phyloP scores from a whole-genome alignment of 2,797 vertebrate genomes.

The Micromesistius poutassou region DNA sequence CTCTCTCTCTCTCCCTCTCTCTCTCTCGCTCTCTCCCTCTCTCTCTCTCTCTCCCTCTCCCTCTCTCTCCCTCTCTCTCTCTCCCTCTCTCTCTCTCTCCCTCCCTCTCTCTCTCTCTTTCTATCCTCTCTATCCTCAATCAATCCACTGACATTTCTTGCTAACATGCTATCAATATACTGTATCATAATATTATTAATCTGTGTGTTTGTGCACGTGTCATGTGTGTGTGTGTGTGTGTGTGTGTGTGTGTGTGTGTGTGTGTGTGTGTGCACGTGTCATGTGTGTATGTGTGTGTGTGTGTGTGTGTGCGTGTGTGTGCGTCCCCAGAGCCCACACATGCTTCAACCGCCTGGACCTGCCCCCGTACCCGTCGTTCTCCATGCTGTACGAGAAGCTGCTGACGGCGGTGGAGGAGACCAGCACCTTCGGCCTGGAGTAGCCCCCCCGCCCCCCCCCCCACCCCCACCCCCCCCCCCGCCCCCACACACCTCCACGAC shows the following conservation, averaged over 20 bases:
- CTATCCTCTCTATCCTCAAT: not conserved
- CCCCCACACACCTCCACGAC: not conserved
- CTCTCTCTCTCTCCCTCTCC: no score
- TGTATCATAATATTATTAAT: not conserved
- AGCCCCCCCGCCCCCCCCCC: slow-evolving; percentile 35
- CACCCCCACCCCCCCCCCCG: no score
- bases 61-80: no score
- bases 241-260: no score
- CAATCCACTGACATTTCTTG: not conserved
- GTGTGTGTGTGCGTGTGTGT: slow-evolving; percentile 15
- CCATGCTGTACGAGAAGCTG: slow-evolving; percentile 96
- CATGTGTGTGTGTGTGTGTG: no score
- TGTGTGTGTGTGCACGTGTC: no score
- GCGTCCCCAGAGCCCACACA: slow-evolving; percentile 85
- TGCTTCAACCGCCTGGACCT: slow-evolving; percentile 98
- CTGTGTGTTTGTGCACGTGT: no score
- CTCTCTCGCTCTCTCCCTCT: no score
- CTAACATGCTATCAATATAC: not conserved
- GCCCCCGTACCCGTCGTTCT: slow-evolving; percentile 94
- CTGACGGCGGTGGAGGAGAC: slow-evolving; percentile 96
- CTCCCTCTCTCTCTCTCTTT: no score
- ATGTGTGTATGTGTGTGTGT: no score
- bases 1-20: no score
- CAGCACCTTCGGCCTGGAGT: slow-evolving; percentile 96
- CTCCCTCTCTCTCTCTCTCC: no score